These are phyloP conservation scores for Cygnus olor DNA, from an alignment of 2,797 vertebrate genomes.

Conservation along the genomic window DNA sequence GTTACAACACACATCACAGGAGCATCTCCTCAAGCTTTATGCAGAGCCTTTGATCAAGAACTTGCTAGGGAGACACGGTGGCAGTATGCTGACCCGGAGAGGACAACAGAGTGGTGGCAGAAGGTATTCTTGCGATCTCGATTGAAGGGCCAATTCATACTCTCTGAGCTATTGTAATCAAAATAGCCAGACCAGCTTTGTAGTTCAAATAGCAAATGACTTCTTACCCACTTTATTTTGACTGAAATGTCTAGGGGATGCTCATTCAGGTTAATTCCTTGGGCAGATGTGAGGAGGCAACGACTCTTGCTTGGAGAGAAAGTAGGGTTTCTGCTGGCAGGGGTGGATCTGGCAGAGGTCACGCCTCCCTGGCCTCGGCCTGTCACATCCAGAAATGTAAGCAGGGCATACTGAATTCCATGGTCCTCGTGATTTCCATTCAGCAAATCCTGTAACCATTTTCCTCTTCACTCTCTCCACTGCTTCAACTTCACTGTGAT, in stretches of 20 bases:
- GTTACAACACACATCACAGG: background rate
- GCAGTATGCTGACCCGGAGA: background rate
- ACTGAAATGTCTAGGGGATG: background rate
- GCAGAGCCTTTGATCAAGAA: background rate
- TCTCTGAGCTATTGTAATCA: background rate
- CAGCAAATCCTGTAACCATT: background rate
- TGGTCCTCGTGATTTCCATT: background rate
- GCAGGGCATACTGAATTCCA: fast-evolving
- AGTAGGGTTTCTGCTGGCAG: background rate
- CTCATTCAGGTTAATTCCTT: background rate
- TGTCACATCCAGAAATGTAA: background rate
- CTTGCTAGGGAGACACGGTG: background rate
- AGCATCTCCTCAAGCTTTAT: background rate
- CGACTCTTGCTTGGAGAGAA: background rate
- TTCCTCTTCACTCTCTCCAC: background rate
- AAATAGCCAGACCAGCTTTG: background rate
- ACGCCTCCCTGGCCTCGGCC: background rate
- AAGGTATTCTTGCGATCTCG: background rate
- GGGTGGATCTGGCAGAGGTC: background rate
- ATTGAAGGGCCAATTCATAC: background rate
- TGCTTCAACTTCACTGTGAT: background rate
- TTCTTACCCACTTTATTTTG: background rate
- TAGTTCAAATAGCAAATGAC: background rate
- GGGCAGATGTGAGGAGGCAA: background rate
- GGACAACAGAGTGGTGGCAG: background rate